These are phyloP conservation scores for Amphipyra berbera DNA, from an alignment of 2,888 invertebrate genomes.

Conservation along the genomic window DNA sequence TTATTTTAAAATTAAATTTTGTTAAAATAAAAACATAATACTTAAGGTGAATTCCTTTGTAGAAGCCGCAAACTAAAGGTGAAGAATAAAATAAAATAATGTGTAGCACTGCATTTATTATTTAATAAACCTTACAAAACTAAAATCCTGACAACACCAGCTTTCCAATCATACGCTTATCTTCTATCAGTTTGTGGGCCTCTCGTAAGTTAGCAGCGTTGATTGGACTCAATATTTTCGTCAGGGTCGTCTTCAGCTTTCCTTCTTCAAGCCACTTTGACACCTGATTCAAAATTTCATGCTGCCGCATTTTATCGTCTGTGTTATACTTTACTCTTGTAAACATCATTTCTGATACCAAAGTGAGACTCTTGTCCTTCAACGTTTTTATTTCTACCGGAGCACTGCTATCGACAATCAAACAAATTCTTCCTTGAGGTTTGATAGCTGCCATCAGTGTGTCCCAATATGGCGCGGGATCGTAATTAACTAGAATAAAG, in stretches of 20 bases:
- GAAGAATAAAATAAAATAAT: too few species aligned
- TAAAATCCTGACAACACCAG: slow-evolving; percentile 77
- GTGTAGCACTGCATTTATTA: not conserved
- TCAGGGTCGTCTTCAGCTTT: slow-evolving; percentile 75
- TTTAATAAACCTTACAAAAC: not conserved
- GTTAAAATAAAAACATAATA: too few species aligned
- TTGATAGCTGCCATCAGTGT: slow-evolving; percentile 78
- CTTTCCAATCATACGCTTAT: slow-evolving; percentile 77
- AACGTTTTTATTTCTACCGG: slow-evolving; percentile 74
- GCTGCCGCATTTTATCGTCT: slow-evolving; percentile 75
- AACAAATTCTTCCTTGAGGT: slow-evolving; percentile 82
- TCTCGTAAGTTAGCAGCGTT: slow-evolving; percentile 81
- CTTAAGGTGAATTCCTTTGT: too few species aligned
- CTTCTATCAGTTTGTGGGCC: slow-evolving; percentile 79
- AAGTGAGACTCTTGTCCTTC: slow-evolving; percentile 82
- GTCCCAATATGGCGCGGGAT: slow-evolving; percentile 84
- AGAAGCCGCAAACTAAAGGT: too few species aligned
- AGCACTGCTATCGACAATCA: slow-evolving; percentile 80
- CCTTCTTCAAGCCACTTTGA: slow-evolving; percentile 78
- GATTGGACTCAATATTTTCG: slow-evolving; percentile 77
- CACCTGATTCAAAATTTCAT: slow-evolving; percentile 74
- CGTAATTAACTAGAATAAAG: slow-evolving; percentile 80
- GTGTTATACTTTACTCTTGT: slow-evolving; percentile 82
- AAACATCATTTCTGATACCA: slow-evolving; percentile 79
- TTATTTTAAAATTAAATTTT: too few species aligned